These are phyloP conservation scores for Epiperipatus broadwayi DNA, from an alignment of 2,888 invertebrate genomes.

Conservation along the genomic window DNA sequence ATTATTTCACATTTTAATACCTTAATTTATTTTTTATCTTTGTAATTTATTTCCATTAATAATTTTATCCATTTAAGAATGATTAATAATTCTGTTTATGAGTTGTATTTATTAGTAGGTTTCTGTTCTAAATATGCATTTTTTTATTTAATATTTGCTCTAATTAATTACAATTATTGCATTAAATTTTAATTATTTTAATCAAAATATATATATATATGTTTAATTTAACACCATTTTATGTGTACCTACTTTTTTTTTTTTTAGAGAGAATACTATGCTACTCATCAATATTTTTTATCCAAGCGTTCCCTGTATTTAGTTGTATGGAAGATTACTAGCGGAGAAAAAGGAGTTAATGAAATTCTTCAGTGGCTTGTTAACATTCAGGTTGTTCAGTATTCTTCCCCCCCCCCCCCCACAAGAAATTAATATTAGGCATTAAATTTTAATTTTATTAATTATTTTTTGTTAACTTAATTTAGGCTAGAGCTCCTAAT, in stretches of 20 bases:
- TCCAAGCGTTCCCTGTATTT: conserved; percentile 83
- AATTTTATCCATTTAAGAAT: too few species aligned
- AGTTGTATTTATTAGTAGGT: too few species aligned
- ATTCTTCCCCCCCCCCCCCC: too few species aligned
- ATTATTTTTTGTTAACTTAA: too few species aligned
- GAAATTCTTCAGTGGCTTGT: conserved; percentile 86
- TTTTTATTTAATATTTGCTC: too few species aligned
- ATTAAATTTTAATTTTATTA: not conserved
- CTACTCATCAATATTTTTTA: conserved; percentile 94
- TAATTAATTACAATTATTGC: not conserved
- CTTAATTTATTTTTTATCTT: too few species aligned
- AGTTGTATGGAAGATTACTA: conserved; percentile 82
- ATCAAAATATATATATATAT: conserved; percentile 14
- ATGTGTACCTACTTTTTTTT: too few species aligned
- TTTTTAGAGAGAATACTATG: conserved; percentile 63
- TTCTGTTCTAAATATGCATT: too few species aligned
- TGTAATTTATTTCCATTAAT: too few species aligned
- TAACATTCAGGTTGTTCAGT: conserved; percentile 78
- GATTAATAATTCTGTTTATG: too few species aligned
- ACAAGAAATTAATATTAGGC: too few species aligned
- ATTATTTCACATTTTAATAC: too few species aligned
- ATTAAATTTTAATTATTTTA: conserved; percentile 8
- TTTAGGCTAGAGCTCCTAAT: conserved; percentile 82
- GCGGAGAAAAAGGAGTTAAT: conserved; percentile 70
- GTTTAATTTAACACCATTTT: not conserved